These are phyloP conservation scores for Carpatolechia fugitivella DNA, from an alignment of 2,888 invertebrate genomes.

Conservation along the genomic window DNA sequence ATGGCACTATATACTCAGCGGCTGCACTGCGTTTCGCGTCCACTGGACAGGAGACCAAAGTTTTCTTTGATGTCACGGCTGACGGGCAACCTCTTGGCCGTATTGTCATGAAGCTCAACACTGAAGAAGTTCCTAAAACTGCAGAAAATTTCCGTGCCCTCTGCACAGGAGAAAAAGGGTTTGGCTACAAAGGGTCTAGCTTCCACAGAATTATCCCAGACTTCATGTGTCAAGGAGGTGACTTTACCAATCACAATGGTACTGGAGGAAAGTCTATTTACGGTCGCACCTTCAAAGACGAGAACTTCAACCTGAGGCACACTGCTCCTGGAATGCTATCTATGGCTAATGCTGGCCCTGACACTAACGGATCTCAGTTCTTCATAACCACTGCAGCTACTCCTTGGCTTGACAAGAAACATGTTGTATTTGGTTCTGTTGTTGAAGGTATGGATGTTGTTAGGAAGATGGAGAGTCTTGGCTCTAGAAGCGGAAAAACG, in stretches of 20 bases:
- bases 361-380: slow-evolving; percentile 98
- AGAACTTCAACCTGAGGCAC: slow-evolving; percentile 96
- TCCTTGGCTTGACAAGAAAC: slow-evolving; percentile 95
- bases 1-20: slow-evolving; percentile 65
- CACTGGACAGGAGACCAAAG: slow-evolving; percentile 70
- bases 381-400: slow-evolving; percentile 97
- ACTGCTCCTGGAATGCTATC: slow-evolving; percentile 93
- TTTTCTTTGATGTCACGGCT: slow-evolving; percentile 94
- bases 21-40: slow-evolving; percentile 63
- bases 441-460: slow-evolving; percentile 96
- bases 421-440: slow-evolving; percentile 96
- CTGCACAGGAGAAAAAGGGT: slow-evolving; percentile 81
- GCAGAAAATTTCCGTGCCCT: slow-evolving; percentile 97
- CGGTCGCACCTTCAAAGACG: slow-evolving; percentile 95
- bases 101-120: slow-evolving; percentile 92
- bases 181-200: slow-evolving; percentile 93
- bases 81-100: slow-evolving; percentile 89
- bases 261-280: slow-evolving; percentile 98
- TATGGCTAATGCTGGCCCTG: slow-evolving; percentile 97
- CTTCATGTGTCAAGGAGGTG: slow-evolving; percentile 98
- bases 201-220: slow-evolving; percentile 95
- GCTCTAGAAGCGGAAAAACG: slow-evolving; percentile 91
- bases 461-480: slow-evolving; percentile 89
- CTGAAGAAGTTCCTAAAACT: slow-evolving; percentile 94
- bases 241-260: slow-evolving; percentile 95